phyloP scores from a whole-genome alignment of 2,888 invertebrate genomes.

The Ormyrus thymus region DNA sequence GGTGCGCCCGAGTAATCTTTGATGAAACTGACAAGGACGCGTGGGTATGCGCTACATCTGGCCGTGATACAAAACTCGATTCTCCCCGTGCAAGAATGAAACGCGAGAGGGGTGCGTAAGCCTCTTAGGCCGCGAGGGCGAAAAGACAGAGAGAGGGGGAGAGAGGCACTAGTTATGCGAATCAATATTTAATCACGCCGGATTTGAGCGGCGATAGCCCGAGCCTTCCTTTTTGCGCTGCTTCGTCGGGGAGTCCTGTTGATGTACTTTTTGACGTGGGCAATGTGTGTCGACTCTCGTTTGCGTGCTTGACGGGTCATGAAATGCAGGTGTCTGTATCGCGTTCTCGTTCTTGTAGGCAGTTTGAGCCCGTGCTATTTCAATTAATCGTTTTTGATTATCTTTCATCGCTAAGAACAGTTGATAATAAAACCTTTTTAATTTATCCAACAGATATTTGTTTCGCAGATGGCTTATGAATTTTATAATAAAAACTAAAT shows the following conservation, averaged over 20 bases:
- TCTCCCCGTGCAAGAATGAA: constrained; percentile 58
- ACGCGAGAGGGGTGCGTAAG: constrained; percentile 62
- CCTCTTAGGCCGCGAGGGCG: constrained; percentile 58
- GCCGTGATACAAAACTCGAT: constrained; percentile 36
- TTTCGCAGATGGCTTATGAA: too few relatives aligned
- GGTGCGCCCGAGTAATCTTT: constrained; percentile 55
- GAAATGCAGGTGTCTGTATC: not conserved
- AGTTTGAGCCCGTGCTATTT: too few relatives aligned
- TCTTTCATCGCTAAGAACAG: too few relatives aligned
- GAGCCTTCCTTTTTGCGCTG: not conserved
- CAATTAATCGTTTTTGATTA: too few relatives aligned
- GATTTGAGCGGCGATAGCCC: constrained; percentile 49
- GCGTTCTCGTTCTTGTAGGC: too few relatives aligned
- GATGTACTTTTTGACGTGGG: too few relatives aligned
- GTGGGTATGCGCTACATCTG: constrained; percentile 18
- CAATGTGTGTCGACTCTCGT: not conserved
- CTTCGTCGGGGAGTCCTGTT: not conserved
- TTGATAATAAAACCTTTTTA: too few relatives aligned
- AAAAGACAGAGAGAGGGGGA: constrained; percentile 15
- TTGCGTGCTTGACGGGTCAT: constrained; percentile 18
- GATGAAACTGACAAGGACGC: constrained; percentile 43
- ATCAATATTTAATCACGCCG: constrained; percentile 67
- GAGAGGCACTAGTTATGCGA: constrained; percentile 61
- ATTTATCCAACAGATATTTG: too few relatives aligned
- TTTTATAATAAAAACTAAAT: too few relatives aligned